Evolutionary conservation across 1,140 invertebrate genomes (phyloP).

Genomic region (Drosophila guanche): DNA sequence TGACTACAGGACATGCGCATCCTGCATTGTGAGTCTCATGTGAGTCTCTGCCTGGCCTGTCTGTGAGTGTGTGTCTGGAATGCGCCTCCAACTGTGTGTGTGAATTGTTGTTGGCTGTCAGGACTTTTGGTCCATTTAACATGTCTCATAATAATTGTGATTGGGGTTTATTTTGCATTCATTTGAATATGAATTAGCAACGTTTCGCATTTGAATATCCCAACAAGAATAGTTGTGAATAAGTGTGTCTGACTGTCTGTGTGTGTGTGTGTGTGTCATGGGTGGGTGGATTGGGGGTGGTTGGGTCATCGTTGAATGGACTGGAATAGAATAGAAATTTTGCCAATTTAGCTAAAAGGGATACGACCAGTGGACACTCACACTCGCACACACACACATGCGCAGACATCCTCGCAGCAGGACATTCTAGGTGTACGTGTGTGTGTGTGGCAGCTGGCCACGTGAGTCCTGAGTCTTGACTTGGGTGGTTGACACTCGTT

Average conservation of each 20-base stretch:
- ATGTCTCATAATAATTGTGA: constrained; percentile 83
- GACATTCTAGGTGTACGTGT: constrained; percentile 24
- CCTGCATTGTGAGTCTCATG: constrained; percentile 36
- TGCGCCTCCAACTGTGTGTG: constrained; percentile 3
- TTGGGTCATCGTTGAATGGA: constrained; percentile 55
- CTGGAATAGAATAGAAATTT: constrained; percentile 66
- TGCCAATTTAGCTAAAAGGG: constrained; percentile 82
- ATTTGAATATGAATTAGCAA: constrained; percentile 83
- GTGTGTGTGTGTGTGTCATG: neutral
- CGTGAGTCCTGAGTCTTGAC: constrained; percentile 51
- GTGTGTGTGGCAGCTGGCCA: constrained; percentile 5
- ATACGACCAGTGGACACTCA: constrained; percentile 53
- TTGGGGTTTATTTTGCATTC: constrained; percentile 82
- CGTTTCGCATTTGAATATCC: constrained; percentile 66
- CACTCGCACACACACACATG: constrained; percentile 31
- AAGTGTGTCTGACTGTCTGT: neutral
- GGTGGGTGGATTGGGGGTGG: neutral
- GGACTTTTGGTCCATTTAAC: constrained; percentile 83
- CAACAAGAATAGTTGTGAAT: neutral
- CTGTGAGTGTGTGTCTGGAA: neutral
- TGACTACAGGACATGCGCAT: constrained; percentile 64
- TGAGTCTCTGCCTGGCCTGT: neutral
- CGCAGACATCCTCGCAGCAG: constrained; percentile 32
- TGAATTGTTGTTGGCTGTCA: constrained; percentile 57
- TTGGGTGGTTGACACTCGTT: constrained; percentile 77